Evolutionary conservation across 2,113 vertebrate species (phyloP).

Genomic region (Anser brachyrhynchus): DNA sequence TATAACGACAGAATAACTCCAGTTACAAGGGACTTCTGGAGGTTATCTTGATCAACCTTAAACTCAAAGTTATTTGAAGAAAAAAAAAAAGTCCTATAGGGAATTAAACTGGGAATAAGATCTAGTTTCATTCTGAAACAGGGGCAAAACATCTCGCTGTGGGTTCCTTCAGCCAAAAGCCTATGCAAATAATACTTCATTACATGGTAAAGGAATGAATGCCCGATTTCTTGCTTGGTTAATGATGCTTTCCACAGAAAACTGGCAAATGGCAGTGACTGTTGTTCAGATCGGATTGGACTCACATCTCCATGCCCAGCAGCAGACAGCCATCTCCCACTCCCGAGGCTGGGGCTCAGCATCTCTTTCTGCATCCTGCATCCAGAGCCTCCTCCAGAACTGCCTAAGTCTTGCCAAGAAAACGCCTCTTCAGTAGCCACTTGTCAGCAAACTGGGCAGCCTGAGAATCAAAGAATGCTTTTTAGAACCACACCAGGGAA

Average conservation of each 20-base stretch:
- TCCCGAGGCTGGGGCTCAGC: not conserved
- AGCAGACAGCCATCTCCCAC: not conserved
- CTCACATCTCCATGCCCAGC: not conserved
- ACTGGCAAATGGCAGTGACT: not conserved
- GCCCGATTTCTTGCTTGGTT: not conserved
- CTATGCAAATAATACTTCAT: not conserved
- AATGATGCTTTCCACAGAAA: not conserved
- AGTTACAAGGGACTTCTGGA: not conserved
- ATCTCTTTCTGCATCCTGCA: not conserved
- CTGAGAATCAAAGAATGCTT: not conserved
- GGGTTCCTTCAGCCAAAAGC: not conserved
- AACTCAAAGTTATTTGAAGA: not conserved
- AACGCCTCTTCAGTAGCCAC: not conserved
- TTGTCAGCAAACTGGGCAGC: not conserved
- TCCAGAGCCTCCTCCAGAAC: not conserved
- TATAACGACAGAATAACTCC: not conserved
- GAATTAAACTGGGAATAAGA: not conserved
- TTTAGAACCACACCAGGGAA: not conserved
- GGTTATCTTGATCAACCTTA: not conserved
- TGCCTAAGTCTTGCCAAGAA: not conserved
- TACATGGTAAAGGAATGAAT: not conserved
- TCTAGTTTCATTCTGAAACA: not conserved
- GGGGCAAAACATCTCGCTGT: not conserved
- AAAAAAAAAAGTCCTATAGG: not conserved
- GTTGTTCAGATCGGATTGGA: not conserved